Conservation (phyloP, 2,797 vertebrate genomes). For the Podarcis siculus region DNA sequence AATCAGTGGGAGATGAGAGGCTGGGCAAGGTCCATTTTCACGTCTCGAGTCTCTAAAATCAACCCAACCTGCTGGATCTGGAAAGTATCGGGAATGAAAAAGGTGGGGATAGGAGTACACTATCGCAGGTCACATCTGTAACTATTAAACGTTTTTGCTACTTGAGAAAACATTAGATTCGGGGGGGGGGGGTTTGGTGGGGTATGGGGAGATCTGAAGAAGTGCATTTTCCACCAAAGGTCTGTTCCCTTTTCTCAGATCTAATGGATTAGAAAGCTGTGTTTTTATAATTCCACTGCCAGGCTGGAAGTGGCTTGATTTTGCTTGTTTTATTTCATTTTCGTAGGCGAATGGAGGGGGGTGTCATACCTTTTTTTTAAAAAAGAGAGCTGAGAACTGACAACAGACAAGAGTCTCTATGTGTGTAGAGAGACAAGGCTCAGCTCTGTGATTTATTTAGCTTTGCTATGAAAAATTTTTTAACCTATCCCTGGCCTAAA, state of each 20-base stretch:
- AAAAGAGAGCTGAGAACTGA: not conserved
- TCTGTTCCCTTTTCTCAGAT: not conserved
- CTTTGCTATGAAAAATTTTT: not conserved
- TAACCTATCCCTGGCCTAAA: not conserved
- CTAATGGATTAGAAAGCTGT: not conserved
- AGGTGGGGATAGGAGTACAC: not conserved
- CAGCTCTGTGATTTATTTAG: not conserved
- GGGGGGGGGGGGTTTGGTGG: too few species aligned
- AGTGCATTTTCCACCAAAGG: not conserved
- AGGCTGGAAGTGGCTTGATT: not conserved
- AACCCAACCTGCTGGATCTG: not conserved
- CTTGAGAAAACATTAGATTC: not conserved
- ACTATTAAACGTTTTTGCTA: not conserved
- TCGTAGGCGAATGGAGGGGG: too few species aligned
- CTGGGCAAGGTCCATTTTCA: not conserved
- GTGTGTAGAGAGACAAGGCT: not conserved
- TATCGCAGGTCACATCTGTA: not conserved
- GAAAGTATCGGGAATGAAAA: not conserved
- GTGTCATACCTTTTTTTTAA: not conserved
- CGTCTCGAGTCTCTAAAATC: not conserved
- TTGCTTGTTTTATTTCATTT: not conserved
- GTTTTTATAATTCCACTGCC: not conserved
- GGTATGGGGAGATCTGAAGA: not conserved
- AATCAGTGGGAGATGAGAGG: not conserved
- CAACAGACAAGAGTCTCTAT: not conserved